Evolutionary conservation across 1,140 invertebrate species (phyloP).

Genomic region (Lordiphosa collinella): DNA sequence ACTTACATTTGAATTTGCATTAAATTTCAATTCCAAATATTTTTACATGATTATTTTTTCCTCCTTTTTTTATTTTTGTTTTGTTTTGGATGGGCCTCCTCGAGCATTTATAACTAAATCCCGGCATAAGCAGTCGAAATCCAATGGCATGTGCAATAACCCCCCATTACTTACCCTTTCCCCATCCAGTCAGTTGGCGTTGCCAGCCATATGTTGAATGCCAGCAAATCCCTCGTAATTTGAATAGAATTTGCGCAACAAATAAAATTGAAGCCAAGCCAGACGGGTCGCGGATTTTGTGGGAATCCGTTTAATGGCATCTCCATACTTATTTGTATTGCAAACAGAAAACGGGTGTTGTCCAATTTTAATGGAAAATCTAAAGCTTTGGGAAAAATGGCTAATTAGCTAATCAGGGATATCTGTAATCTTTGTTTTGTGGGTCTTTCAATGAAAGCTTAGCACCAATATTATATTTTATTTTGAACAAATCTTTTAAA

Average conservation of each 20-base stretch:
- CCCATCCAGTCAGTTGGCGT: conserved; percentile 2
- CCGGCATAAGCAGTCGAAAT: conserved; percentile 69
- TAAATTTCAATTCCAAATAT: conserved; percentile 67
- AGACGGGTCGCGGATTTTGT: conserved; percentile 16
- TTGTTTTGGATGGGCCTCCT: conserved; percentile 19
- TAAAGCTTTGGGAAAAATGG: too few species aligned
- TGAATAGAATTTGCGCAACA: conserved; percentile 70
- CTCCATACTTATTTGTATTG: not conserved
- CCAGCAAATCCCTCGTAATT: conserved; percentile 68
- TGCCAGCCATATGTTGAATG: conserved; percentile 66
- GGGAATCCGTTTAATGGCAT: conserved; percentile 53
- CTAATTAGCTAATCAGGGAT: too few species aligned
- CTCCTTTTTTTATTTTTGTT: conserved; percentile 9
- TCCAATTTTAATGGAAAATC: too few species aligned
- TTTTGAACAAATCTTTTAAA: too few species aligned
- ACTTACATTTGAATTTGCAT: conserved; percentile 52
- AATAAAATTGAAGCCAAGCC: conserved; percentile 55
- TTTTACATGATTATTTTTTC: conserved; percentile 30
- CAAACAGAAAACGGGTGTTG: too few species aligned
- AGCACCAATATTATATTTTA: too few species aligned
- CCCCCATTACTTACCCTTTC: not conserved
- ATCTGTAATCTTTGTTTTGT: too few species aligned
- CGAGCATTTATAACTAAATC: conserved; percentile 71
- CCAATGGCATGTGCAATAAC: conserved; percentile 48
- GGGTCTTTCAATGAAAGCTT: too few species aligned